These are phyloP conservation scores for Dichetophora obliterata DNA, from an alignment of 2,888 invertebrate genomes.

Conservation along the genomic window DNA sequence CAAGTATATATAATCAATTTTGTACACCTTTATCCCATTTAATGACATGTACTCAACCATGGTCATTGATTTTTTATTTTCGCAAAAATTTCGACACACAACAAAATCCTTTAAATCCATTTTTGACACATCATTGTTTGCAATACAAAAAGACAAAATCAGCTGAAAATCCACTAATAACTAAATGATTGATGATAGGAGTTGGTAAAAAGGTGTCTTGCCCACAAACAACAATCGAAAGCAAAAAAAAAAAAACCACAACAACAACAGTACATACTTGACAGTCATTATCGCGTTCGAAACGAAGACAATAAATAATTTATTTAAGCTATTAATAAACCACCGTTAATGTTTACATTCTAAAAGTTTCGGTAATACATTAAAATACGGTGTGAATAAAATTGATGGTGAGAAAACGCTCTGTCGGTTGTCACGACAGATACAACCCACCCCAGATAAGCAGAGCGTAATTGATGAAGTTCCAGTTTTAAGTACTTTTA, in stretches of 20 bases:
- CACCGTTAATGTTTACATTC: not conserved
- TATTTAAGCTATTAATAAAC: slow-evolving; percentile 2
- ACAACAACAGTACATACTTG: too few relatives aligned
- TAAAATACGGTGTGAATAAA: not conserved
- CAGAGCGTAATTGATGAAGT: not conserved
- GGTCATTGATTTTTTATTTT: too few relatives aligned
- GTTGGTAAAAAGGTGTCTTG: not conserved
- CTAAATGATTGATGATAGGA: slow-evolving; percentile 2
- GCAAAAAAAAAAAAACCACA: too few relatives aligned
- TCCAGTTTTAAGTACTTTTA: not conserved
- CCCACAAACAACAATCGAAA: not conserved
- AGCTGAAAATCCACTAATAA: not conserved
- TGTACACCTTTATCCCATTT: too few relatives aligned
- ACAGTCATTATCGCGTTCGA: too few relatives aligned
- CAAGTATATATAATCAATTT: too few relatives aligned
- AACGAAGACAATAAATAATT: not conserved
- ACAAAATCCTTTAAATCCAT: not conserved
- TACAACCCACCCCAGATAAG: not conserved
- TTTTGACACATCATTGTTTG: not conserved
- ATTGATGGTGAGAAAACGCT: slow-evolving; percentile 5
- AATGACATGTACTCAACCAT: too few relatives aligned
- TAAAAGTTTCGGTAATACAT: not conserved
- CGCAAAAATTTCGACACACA: too few relatives aligned
- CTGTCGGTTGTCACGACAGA: not conserved
- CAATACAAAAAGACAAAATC: not conserved